phyloP scores from a whole-genome alignment of 2,888 invertebrate genomes.

The Pocota personata region DNA sequence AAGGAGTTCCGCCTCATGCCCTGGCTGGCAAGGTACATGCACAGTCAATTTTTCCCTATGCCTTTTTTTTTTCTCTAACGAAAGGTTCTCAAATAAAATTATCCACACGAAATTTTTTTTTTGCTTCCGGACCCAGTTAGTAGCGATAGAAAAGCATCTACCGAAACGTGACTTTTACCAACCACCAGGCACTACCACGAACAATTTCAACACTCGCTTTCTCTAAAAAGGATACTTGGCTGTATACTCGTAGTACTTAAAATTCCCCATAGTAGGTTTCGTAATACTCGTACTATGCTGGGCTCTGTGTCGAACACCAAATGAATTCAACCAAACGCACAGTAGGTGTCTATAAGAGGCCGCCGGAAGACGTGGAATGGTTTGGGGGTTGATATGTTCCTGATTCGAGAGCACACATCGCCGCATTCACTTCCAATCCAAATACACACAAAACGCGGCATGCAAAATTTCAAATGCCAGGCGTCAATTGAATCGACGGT shows the following conservation, averaged over 20 bases:
- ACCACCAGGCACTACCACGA: slow-evolving; percentile 35
- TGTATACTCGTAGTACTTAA: slow-evolving; percentile 26
- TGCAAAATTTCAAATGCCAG: slow-evolving; percentile 51
- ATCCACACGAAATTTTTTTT: slow-evolving; percentile 8
- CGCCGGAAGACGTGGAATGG: slow-evolving; percentile 14
- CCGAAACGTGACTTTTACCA: slow-evolving; percentile 58
- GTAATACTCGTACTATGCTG: slow-evolving; percentile 9
- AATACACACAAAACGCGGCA: slow-evolving; percentile 11
- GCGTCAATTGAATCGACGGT: slow-evolving; percentile 61
- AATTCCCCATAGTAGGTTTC: slow-evolving; percentile 19
- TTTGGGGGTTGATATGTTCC: slow-evolving; percentile 35
- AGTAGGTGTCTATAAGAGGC: slow-evolving; percentile 4
- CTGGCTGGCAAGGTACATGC: not conserved
- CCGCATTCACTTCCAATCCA: slow-evolving; percentile 6
- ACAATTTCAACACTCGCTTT: slow-evolving; percentile 36
- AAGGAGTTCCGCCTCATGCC: slow-evolving; percentile 8
- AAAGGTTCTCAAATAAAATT: slow-evolving; percentile 31
- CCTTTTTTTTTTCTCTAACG: slow-evolving; percentile 1
- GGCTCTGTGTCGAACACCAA: slow-evolving; percentile 25
- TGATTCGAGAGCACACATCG: slow-evolving; percentile 44
- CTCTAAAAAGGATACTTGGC: slow-evolving; percentile 28
- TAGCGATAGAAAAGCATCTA: slow-evolving; percentile 16
- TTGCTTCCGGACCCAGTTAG: slow-evolving; percentile 36
- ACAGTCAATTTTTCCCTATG: not conserved
- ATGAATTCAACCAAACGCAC: slow-evolving; percentile 22